Percentiles rank a stretch among this genome's conserved stretches.
Conservation (phyloP, 2,113 vertebrate species). For the Scalopus aquaticus region DNA sequence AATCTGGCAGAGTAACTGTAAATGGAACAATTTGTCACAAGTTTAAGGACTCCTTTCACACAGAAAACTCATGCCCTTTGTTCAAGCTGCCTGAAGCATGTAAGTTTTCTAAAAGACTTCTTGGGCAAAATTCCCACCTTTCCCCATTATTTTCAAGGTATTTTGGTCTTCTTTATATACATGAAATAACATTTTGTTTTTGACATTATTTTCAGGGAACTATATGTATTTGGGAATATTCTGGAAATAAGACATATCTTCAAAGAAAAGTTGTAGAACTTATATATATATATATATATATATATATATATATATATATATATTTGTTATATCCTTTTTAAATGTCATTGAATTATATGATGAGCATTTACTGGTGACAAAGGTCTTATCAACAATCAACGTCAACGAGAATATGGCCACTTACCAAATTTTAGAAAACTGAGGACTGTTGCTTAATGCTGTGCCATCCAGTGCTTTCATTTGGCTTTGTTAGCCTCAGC, state of each 20-base stretch:
- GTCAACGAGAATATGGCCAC: neutral
- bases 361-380: neutral
- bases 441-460: neutral
- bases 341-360: neutral
- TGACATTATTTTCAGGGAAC: neutral
- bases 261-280: constrained; percentile 33
- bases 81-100: constrained; percentile 14
- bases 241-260: constrained; percentile 6
- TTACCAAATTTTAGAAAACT: neutral
- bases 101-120: constrained; percentile 32
- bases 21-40: constrained; percentile 73
- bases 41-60: constrained; percentile 48
- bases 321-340: neutral
- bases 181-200: neutral
- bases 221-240: neutral
- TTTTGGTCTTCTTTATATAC: neutral
- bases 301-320: neutral
- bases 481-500: neutral
- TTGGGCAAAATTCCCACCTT: constrained; percentile 47
- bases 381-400: neutral
- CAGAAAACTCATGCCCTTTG: constrained; percentile 29
- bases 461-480: neutral
- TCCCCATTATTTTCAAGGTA: constrained; percentile 27
- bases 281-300: neutral
- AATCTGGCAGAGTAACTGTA: constrained; percentile 64